Conservation (phyloP, 1,140 invertebrate genomes). For the Patella vulgata region DNA sequence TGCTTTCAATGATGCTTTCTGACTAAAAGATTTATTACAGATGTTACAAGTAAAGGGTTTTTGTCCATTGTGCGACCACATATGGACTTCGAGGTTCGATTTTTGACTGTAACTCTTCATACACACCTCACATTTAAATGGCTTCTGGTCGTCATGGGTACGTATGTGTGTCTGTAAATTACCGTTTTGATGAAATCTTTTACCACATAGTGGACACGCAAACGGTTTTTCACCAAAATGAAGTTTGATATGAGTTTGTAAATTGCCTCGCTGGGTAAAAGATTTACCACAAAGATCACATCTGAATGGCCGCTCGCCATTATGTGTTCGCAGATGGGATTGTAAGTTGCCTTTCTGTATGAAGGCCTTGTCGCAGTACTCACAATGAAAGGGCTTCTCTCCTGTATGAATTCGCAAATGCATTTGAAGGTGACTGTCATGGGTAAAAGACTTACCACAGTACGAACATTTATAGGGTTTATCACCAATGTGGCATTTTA, state of each 20-base stretch:
- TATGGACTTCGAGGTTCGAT: constrained; percentile 77
- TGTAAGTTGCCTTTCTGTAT: constrained; percentile 18
- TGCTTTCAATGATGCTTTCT: constrained; percentile 13
- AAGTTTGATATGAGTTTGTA: constrained; percentile 80
- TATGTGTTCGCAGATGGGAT: constrained; percentile 14
- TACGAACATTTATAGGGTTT: constrained; percentile 84
- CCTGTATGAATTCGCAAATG: constrained; percentile 21
- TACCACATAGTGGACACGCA: constrained; percentile 70
- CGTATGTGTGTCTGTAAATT: constrained; percentile 74
- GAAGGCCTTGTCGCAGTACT: constrained; percentile 17
- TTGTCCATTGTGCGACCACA: constrained; percentile 74
- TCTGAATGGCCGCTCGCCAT: constrained; percentile 7
- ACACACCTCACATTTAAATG: constrained; percentile 92
- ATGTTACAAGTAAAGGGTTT: constrained; percentile 20
- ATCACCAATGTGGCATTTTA: constrained; percentile 79
- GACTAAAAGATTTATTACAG: constrained; percentile 25
- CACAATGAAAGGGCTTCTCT: constrained; percentile 25
- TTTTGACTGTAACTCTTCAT: constrained; percentile 84
- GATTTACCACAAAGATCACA: constrained; percentile 17
- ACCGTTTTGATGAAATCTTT: constrained; percentile 73
- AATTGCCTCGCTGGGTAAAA: constrained; percentile 11
- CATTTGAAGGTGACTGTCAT: constrained; percentile 17
- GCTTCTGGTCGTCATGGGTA: constrained; percentile 65
- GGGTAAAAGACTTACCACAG: constrained; percentile 74
- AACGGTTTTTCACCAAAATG: constrained; percentile 96